A percentile compares a stretch with the other conserved stretches of the same genome.
These are phyloP conservation scores for Caenorhabditis drosophilae DNA, from an alignment of 2,888 invertebrate species.

Conservation along the genomic window DNA sequence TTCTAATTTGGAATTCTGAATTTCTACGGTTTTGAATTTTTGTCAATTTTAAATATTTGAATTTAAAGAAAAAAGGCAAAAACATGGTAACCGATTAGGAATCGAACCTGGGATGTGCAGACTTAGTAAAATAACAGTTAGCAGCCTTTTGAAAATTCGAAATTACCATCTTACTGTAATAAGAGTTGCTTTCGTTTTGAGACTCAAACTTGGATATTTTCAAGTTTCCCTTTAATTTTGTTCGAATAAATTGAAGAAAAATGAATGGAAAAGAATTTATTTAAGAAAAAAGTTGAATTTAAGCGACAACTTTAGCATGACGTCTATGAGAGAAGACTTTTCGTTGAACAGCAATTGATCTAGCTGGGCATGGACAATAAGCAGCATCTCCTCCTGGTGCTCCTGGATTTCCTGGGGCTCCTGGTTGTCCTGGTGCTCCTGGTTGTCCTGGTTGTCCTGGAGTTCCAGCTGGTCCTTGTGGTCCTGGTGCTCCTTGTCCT, in stretches of 20 bases:
- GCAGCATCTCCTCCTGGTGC: slow-evolving; percentile 37
- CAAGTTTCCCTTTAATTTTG: background rate
- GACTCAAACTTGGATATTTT: too few relatives aligned
- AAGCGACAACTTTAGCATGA: slow-evolving; percentile 24
- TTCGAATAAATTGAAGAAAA: background rate
- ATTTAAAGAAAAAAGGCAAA: too few relatives aligned
- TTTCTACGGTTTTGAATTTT: too few relatives aligned
- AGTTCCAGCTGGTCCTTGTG: slow-evolving; percentile 40
- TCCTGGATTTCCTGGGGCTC: slow-evolving; percentile 21
- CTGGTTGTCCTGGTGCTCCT: slow-evolving; percentile 21
- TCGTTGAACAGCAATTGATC: slow-evolving; percentile 23
- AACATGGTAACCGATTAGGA: too few relatives aligned
- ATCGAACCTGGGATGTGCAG: too few relatives aligned
- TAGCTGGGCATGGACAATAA: slow-evolving; percentile 35
- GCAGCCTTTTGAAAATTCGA: too few relatives aligned
- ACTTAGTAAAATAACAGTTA: too few relatives aligned
- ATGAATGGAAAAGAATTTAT: background rate
- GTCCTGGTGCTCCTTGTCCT: slow-evolving; percentile 27
- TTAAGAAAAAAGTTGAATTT: slow-evolving; percentile 1
- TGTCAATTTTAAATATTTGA: too few relatives aligned
- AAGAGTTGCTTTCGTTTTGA: too few relatives aligned
- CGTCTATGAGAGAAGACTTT: slow-evolving; percentile 24
- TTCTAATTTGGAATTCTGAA: too few relatives aligned
- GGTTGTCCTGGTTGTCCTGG: slow-evolving; percentile 35
- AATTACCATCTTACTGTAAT: too few relatives aligned